Percentiles rank a stretch among this genome's conserved stretches.
Evolutionary conservation across 1,140 invertebrate species (phyloP).

Genomic region (Spodoptera frugiperda): DNA sequence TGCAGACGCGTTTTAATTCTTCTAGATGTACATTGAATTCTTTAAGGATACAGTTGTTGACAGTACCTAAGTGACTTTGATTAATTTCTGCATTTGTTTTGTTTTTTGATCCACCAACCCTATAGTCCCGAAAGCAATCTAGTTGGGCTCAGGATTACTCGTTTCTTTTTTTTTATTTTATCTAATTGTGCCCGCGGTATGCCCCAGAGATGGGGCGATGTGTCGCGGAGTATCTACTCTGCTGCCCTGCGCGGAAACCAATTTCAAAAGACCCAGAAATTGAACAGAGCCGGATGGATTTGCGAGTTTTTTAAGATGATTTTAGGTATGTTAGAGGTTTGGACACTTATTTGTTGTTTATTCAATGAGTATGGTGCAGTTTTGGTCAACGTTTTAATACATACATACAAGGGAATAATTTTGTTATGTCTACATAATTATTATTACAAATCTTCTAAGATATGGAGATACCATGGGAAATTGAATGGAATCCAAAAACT

Average conservation of each 20-base stretch:
- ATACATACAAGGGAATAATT: no score
- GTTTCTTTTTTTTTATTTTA: slow-evolving; percentile 73
- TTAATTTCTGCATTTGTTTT: slow-evolving; percentile 29
- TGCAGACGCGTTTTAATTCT: no score
- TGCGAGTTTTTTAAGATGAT: slow-evolving; percentile 2
- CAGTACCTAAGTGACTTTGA: neutral
- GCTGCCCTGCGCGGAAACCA: slow-evolving; percentile 74
- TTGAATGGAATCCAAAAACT: neutral
- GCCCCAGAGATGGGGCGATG: slow-evolving; percentile 76
- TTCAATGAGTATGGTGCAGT: no score
- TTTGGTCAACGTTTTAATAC: no score
- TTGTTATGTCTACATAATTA: no score
- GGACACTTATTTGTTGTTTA: no score
- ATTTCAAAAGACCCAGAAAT: slow-evolving; percentile 78
- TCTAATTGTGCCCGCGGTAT: slow-evolving; percentile 74
- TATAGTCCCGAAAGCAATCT: slow-evolving; percentile 57
- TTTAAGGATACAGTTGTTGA: no score
- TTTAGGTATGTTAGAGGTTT: neutral
- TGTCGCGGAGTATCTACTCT: slow-evolving; percentile 72
- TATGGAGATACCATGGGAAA: no score
- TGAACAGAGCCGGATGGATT: slow-evolving; percentile 66
- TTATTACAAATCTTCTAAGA: no score
- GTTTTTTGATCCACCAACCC: slow-evolving; percentile 50
- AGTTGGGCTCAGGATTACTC: slow-evolving; percentile 60
- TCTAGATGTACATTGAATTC: no score